Base-by-base conservation (phyloP, 2,888 invertebrate species). In the Amiota communis region DNA sequence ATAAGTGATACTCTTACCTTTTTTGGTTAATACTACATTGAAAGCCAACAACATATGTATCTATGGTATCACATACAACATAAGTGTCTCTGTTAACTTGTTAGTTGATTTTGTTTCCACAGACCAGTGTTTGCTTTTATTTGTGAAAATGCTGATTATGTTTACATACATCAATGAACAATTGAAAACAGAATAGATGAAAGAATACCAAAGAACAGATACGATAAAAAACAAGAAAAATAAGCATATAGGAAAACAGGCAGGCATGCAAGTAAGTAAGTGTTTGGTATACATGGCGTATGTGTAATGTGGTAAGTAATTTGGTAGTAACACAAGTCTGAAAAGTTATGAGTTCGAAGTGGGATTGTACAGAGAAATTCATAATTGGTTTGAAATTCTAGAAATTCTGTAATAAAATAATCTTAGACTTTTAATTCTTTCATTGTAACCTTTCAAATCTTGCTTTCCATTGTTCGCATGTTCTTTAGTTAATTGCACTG, bases 91-190 rank as follows among this genome's bases (percentile, higher is more conserved):
- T 36, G 36, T 36, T 36, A 36, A 36, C 8, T 36, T 36, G 36
- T 36, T 36, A 36, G 36, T 36, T 36, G 36, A 36, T 36, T 36
- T 36, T 36, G 36, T 36, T 36, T 36, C 36, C 6, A 36, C 4
- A 4, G 0, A 6, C 6, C 36, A 71, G 71, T 65, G 69, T 75
- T 75, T 77, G 77, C 75, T 69, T 80, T 80, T 86, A 83, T 87
- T 86, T 85, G 36, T 36, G 85, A 81, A 81, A 84, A 85, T 86
- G 81, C 87, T 87, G 87, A 86, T 86, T 87, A 87, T 86, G 87
- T 86, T 86, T 86, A 81, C 86, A 80, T 81, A 87, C 86, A 86
- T 85, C 77, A 83, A 85, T 86, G 82, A 76, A 73, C 80, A 78
- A 80, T 84, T 36, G 36, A 36, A 36, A 36, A 36, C 8, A 36